Percentiles rank a stretch among this genome's conserved stretches.
Conservation (phyloP, 2,797 vertebrate genomes). For the Microctenopoma lineatum region DNA sequence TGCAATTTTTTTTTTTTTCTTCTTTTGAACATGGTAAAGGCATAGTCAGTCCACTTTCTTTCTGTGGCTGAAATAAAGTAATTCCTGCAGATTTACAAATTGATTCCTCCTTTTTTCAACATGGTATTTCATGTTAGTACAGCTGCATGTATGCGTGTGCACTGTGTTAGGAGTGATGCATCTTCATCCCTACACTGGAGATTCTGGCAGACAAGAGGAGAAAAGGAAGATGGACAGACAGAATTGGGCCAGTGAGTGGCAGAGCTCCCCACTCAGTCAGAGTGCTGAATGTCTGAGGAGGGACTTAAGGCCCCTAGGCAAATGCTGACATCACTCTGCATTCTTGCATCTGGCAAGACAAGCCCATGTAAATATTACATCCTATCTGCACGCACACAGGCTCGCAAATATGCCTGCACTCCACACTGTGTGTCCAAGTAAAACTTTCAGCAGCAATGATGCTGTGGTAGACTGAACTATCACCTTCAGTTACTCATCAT, state of each 20-base stretch:
- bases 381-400: slow-evolving; percentile 2
- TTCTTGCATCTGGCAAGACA: slow-evolving; percentile 46
- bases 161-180: slow-evolving; percentile 39
- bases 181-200: slow-evolving; percentile 53
- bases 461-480: slow-evolving; percentile 17
- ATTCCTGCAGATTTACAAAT: slow-evolving; percentile 1
- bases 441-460: slow-evolving; percentile 32
- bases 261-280: slow-evolving; percentile 52
- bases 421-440: slow-evolving; percentile 1
- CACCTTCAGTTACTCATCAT: slow-evolving; percentile 27
- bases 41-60: neutral
- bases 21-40: neutral
- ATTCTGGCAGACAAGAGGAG: slow-evolving; percentile 52
- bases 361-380: slow-evolving; percentile 58
- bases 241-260: slow-evolving; percentile 70
- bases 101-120: neutral
- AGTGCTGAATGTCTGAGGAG: slow-evolving; percentile 56
- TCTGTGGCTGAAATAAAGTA: neutral
- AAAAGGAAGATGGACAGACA: slow-evolving; percentile 72
- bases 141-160: neutral
- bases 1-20: neutral
- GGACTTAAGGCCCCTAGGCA: slow-evolving; percentile 48
- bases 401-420: slow-evolving; percentile 17
- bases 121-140: slow-evolving; percentile 1
- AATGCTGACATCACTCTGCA: slow-evolving; percentile 55